Evolutionary conservation across 1,140 invertebrate species (phyloP).

Genomic region (Apis laboriosa): DNA sequence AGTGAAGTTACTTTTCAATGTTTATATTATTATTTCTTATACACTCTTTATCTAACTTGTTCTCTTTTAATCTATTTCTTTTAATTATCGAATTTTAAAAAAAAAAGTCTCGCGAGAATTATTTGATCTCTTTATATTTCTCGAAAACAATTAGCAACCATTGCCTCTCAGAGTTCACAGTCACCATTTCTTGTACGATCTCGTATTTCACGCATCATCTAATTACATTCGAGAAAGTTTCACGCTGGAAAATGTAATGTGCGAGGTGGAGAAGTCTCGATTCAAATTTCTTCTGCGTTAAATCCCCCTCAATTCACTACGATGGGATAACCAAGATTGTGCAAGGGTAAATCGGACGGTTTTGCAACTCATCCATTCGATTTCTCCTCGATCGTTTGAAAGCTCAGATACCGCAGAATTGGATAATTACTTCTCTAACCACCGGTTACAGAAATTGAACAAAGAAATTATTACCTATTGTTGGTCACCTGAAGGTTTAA

Average conservation of each 20-base stretch:
- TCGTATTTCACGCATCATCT: neutral
- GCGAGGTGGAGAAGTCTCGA: neutral
- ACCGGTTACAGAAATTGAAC: neutral
- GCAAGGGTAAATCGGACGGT: conserved; percentile 13
- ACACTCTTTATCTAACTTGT: too few relatives aligned
- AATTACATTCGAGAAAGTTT: neutral
- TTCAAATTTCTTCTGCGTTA: neutral
- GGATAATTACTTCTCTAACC: neutral
- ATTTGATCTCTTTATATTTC: too few relatives aligned
- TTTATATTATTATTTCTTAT: too few relatives aligned
- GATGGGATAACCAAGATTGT: neutral
- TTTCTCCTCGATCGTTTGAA: conserved; percentile 17
- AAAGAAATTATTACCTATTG: neutral
- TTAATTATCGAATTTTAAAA: too few relatives aligned
- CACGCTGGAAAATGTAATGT: neutral
- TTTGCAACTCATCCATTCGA: conserved; percentile 31
- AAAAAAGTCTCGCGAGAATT: too few relatives aligned
- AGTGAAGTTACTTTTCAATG: too few relatives aligned
- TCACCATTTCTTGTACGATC: neutral
- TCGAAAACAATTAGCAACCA: neutral
- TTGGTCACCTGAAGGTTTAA: neutral
- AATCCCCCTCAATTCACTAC: neutral
- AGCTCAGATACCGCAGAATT: neutral
- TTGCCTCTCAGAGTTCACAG: neutral
- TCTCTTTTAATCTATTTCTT: too few relatives aligned